Conservation (phyloP, 2,888 invertebrate species). For the Chloroclystis v-ata region DNA sequence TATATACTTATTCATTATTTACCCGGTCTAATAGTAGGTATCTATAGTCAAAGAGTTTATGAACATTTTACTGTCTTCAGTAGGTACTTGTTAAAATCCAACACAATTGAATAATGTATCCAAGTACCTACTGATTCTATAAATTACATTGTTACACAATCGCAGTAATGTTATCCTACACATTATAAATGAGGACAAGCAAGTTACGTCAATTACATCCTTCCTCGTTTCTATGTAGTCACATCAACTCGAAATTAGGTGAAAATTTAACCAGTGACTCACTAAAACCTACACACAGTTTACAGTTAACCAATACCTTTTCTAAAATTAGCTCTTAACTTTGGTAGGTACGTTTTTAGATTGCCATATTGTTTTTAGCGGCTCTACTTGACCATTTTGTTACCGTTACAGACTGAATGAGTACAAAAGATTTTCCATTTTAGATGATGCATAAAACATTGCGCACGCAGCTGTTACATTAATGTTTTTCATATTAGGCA, state of each 20-base stretch:
- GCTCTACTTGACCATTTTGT: neutral
- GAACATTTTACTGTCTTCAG: no score
- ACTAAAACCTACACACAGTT: neutral
- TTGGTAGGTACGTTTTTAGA: no score
- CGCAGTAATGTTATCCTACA: neutral
- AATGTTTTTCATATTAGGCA: no score
- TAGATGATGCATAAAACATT: neutral
- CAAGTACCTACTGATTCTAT: neutral
- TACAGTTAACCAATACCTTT: no score
- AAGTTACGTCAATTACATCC: slow-evolving; percentile 26
- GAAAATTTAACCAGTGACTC: slow-evolving; percentile 17
- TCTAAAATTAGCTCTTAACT: no score
- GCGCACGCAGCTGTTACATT: neutral
- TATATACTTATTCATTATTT: no score
- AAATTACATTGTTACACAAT: slow-evolving; percentile 8
- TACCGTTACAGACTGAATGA: neutral
- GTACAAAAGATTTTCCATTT: neutral
- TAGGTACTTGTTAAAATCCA: no score
- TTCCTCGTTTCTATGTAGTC: slow-evolving; percentile 28
- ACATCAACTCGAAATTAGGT: slow-evolving; percentile 20
- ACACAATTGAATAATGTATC: no score
- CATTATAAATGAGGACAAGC: slow-evolving; percentile 25
- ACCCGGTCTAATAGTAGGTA: no score
- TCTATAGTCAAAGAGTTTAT: no score
- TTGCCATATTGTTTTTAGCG: neutral